A percentile compares a stretch with the other conserved stretches of the same genome.
Conservation (phyloP, 2,797 vertebrate genomes). For the Hippopotamyrus pictus region DNA sequence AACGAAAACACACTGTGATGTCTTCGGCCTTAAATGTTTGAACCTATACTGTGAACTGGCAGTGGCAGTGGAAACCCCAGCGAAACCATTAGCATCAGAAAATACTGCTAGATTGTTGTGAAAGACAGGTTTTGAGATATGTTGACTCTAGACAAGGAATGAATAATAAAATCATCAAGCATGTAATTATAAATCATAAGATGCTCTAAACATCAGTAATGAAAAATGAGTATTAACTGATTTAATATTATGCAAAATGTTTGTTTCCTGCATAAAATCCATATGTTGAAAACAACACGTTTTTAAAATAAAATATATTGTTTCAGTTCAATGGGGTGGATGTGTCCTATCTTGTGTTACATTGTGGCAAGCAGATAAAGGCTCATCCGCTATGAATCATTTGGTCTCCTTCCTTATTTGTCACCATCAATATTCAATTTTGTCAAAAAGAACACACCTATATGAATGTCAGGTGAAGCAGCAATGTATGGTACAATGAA, state of each 20-base stretch:
- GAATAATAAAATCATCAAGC: neutral
- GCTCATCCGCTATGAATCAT: slow-evolving; percentile 56
- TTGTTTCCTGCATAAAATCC: slow-evolving; percentile 55
- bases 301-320: slow-evolving; percentile 28
- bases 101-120: neutral
- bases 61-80: neutral
- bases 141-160: neutral
- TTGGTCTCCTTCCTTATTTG: slow-evolving; percentile 23
- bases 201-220: slow-evolving; percentile 8
- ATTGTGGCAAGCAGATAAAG: slow-evolving; percentile 54
- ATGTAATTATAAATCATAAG: neutral
- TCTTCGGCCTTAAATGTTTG: neutral
- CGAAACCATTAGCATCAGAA: neutral
- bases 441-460: slow-evolving; percentile 40
- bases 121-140: neutral
- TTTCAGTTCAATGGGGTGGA: slow-evolving; percentile 15
- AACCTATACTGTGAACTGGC: neutral
- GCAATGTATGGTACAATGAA: slow-evolving; percentile 55
- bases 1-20: neutral
- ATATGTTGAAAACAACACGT: slow-evolving; percentile 51
- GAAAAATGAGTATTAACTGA: slow-evolving; percentile 21
- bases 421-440: slow-evolving; percentile 32
- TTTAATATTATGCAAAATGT: slow-evolving; percentile 61
- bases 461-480: slow-evolving; percentile 59
- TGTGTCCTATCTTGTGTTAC: slow-evolving; percentile 40